Base-by-base conservation (phyloP, 2,797 vertebrate species). In the Falco peregrinus region DNA sequence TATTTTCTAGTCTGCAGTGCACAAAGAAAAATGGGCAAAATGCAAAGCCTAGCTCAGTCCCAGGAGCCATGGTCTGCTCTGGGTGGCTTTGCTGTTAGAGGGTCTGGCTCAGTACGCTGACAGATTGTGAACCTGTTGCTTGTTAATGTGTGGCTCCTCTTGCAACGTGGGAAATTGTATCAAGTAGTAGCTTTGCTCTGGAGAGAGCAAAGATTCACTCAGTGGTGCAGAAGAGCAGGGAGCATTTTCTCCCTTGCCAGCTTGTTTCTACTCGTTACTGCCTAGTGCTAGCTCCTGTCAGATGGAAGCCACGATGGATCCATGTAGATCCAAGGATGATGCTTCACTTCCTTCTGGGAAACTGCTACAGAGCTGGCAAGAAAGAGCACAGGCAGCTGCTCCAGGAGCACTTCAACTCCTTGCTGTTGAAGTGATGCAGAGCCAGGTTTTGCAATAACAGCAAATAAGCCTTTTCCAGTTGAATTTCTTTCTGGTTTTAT, bases 41-140 rank as follows among this genome's bases (percentile, higher is more conserved):
- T 14, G 43, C 69, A 60, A 75, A 81, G 69, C 18, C 22, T 31
- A 54, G 51, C 60, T 84, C 2, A 3, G 79, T 53, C 29, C 69
- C 47, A n/a, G 35, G 67, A 78, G 59, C 51, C 78, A 2, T n/a
- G n/a, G 24, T 47, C 35, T 71, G 63, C 47, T 57, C 50, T 4
- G 0, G 33, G 25, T 15, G 63, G 41, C 69, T 79, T 74, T 81
- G 61, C 65, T 88, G 15, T 21, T 21, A 29, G 37, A 64, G 63
- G 67, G 16, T n/a, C 67, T 84, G 80, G 35, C 82, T 81, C 31
- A 28, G 50, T n/a, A 26, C 15, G 60, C 61, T 87, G 57, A 14
- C 73, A 43, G 43, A 26, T 56, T 94, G 65, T 10, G 76, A 82
- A 90, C 79, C 79, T 96, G 93, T 97, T 95, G 94, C 86, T 74